A percentile compares a stretch with the other conserved stretches of the same genome.
These are phyloP conservation scores for Grallaria varia DNA, from an alignment of 2,113 vertebrate species.

Conservation along the genomic window DNA sequence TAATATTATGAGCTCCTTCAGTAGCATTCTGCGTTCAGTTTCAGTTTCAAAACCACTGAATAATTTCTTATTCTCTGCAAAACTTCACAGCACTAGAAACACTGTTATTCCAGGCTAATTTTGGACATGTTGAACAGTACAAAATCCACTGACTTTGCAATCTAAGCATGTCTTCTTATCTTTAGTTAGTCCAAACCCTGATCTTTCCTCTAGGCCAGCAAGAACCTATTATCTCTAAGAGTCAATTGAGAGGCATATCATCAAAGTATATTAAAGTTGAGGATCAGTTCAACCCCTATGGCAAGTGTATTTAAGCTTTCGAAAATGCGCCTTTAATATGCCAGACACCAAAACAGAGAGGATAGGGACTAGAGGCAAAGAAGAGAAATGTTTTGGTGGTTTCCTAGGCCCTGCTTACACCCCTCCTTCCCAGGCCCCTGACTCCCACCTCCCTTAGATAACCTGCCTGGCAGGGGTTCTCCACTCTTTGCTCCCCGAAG, in stretches of 20 bases:
- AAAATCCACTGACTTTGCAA: background rate
- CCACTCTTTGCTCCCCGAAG: background rate
- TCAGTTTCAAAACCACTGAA: background rate
- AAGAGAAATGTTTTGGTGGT: fast-evolving
- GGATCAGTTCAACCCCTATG: background rate
- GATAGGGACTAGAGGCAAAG: background rate
- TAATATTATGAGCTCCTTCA: background rate
- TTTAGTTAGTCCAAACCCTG: background rate
- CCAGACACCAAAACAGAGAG: background rate
- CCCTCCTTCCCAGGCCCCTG: background rate
- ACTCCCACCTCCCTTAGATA: background rate
- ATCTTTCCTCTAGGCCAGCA: background rate
- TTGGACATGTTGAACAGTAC: background rate
- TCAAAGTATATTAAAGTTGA: background rate
- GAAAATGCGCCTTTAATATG: background rate
- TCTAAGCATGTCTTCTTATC: background rate
- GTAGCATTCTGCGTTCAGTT: background rate
- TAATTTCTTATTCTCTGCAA: background rate
- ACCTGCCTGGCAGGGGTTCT: background rate
- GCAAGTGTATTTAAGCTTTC: background rate
- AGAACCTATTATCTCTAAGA: background rate
- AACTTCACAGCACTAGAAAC: background rate
- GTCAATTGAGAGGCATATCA: background rate
- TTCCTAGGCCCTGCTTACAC: background rate
- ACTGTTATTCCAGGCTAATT: background rate